phyloP scores from a whole-genome alignment of 2,113 vertebrate species.

The Coptodon bakossiorum region DNA sequence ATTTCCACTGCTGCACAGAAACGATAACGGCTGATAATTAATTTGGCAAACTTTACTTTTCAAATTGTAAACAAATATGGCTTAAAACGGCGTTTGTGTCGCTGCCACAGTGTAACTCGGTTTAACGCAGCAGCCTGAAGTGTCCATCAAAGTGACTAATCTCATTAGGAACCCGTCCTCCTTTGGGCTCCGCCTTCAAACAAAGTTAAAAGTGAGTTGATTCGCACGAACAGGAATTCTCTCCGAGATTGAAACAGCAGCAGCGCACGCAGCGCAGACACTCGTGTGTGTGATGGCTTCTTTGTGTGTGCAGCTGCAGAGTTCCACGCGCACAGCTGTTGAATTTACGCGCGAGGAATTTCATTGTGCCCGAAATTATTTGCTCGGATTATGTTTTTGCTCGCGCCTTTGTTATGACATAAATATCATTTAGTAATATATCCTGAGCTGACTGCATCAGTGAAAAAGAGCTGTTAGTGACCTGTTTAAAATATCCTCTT shows the following conservation, averaged over 20 bases:
- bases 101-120: fast-evolving
- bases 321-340: background rate
- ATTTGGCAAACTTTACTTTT: background rate
- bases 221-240: background rate
- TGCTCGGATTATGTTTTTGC: background rate
- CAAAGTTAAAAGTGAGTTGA: background rate
- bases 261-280: background rate
- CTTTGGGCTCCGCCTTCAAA: background rate
- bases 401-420: background rate
- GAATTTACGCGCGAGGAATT: background rate
- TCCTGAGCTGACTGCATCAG: background rate
- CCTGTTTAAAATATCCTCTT: fast-evolving
- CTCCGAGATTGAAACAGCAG: background rate
- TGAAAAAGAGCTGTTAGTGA: background rate
- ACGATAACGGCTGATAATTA: background rate
- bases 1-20: background rate
- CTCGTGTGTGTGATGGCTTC: background rate
- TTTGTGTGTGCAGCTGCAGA: background rate
- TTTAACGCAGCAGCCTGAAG: background rate
- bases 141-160: background rate
- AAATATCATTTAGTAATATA: background rate
- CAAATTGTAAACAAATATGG: background rate
- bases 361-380: background rate
- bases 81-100: background rate
- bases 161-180: background rate